phyloP scores from a whole-genome alignment of 2,113 vertebrate genomes.

The Burhinus bistriatus region DNA sequence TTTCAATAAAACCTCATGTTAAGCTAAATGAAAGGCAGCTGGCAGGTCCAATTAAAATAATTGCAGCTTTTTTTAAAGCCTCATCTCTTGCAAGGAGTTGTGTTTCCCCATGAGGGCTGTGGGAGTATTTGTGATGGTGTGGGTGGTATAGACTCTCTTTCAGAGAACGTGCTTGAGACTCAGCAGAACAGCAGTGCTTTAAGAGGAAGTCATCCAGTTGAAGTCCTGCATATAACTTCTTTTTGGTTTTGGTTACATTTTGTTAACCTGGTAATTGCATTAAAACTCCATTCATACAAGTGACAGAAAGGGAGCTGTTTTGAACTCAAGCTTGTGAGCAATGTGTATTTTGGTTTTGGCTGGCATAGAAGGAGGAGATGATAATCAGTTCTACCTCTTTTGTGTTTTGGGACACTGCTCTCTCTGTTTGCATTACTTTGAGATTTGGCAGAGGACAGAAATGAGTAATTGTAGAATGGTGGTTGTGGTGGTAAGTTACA shows the following conservation, averaged over 20 bases:
- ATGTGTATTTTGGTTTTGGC: not conserved
- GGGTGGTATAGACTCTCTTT: not conserved
- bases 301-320: not conserved
- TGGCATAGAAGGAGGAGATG: not conserved
- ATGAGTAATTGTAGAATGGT: not conserved
- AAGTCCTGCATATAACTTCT: not conserved
- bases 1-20: not conserved
- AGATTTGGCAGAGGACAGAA: not conserved
- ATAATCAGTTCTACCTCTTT: not conserved
- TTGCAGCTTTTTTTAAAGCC: not conserved
- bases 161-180: not conserved
- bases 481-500: not conserved
- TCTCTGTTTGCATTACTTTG: not conserved
- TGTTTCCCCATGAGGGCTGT: not conserved
- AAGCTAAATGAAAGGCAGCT: conserved; percentile 22
- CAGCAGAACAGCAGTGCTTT: not conserved
- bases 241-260: not conserved
- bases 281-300: not conserved
- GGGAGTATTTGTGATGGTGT: not conserved
- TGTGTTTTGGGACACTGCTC: not conserved
- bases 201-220: not conserved
- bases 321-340: not conserved
- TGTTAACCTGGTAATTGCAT: not conserved
- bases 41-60: conserved; percentile 7
- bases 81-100: not conserved